Percentiles rank a stretch among this genome's conserved stretches.
Conservation (phyloP, 2,797 vertebrate genomes). For the Dallia pectoralis region DNA sequence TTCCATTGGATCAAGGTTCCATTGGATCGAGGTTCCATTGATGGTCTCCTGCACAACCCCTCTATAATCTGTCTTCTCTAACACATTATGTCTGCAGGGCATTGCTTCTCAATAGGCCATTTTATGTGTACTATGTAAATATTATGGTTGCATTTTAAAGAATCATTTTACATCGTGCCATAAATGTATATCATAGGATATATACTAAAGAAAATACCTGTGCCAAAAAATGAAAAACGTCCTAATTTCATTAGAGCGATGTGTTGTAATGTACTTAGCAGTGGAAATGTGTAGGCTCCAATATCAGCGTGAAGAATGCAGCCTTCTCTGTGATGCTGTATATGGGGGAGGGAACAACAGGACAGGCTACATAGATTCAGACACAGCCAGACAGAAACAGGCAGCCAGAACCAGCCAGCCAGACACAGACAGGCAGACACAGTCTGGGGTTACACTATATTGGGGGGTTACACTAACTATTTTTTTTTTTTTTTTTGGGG, state of each 20-base stretch:
- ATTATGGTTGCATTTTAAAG: conserved; percentile 49
- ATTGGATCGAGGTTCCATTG: too few species aligned
- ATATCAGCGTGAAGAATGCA: conserved; percentile 51
- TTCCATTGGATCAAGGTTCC: too few species aligned
- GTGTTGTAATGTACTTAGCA: conserved; percentile 20
- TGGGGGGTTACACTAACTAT: not conserved
- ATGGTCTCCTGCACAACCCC: conserved; percentile 30
- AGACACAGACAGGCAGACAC: too few species aligned
- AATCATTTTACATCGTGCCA: conserved; percentile 49
- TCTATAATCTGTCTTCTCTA: conserved; percentile 36
- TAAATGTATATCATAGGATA: conserved; percentile 58
- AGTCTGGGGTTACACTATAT: too few species aligned
- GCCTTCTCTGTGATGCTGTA: conserved; percentile 44
- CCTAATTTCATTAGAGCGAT: conserved; percentile 14
- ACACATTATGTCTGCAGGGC: conserved; percentile 8
- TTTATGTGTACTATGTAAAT: conserved; percentile 46
- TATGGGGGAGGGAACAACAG: conserved; percentile 54
- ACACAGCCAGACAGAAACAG: conserved; percentile 58
- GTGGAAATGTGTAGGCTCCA: conserved; percentile 59
- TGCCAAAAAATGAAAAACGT: conserved; percentile 18
- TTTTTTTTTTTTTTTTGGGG: too few species aligned
- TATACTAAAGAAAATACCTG: conserved; percentile 39
- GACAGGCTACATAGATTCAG: conserved; percentile 63
- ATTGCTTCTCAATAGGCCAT: not conserved
- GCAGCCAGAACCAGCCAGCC: conserved; percentile 52